Conservation (phyloP, 1,140 invertebrate species). For the Nasonia giraulti region DNA sequence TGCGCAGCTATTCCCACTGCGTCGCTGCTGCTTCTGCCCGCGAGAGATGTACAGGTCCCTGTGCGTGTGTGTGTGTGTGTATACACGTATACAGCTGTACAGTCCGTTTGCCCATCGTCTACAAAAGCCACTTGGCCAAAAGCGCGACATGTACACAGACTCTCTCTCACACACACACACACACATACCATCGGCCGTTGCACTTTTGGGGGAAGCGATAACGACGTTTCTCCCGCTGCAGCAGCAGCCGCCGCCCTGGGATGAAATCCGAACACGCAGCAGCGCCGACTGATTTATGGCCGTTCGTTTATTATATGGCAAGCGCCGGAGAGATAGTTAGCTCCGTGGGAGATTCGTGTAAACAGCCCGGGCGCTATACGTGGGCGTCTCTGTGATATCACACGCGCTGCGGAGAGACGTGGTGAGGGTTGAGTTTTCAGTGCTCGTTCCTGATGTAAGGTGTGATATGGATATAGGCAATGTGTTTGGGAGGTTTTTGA, state of each 20-base stretch:
- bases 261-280: neutral
- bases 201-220: conserved; percentile 27
- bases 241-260: neutral
- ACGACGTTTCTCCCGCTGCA: neutral
- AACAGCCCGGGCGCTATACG: neutral
- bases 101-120: conserved; percentile 7
- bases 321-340: neutral
- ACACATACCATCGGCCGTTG: neutral
- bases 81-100: neutral
- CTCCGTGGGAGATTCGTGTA: conserved; percentile 6
- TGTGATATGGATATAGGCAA: too few relatives aligned
- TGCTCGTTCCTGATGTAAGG: too few relatives aligned
- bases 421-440: neutral
- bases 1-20: neutral
- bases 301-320: conserved; percentile 22
- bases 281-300: conserved; percentile 20
- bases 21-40: neutral
- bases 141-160: neutral
- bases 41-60: too few relatives aligned
- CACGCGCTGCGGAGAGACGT: neutral
- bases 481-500: too few relatives aligned
- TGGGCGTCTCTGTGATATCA: neutral
- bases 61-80: too few relatives aligned
- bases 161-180: too few relatives aligned
- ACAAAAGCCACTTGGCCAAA: neutral